Conservation (phyloP, 2,888 invertebrate genomes). For the Chrysolina haemoptera region DNA sequence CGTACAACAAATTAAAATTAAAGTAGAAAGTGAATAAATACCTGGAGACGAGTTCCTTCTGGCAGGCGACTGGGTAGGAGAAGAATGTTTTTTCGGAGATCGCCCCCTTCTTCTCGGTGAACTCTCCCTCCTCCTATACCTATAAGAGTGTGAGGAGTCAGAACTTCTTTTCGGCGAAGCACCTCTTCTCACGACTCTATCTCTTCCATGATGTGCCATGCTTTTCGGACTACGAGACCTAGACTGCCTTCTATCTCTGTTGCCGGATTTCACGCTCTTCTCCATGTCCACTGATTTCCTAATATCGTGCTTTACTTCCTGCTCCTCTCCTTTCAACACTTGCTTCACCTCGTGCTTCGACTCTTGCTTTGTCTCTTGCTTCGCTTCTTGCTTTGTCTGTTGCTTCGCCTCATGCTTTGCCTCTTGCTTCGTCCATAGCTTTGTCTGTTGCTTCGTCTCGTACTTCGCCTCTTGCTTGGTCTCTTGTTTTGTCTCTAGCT, state of each 20-base stretch:
- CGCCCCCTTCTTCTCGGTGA: conserved; percentile 41
- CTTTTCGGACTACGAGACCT: conserved; percentile 30
- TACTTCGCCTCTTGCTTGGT: conserved; percentile 21
- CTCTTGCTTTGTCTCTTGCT: conserved; percentile 3
- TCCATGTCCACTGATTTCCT: conserved; percentile 25
- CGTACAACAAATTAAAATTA: too few relatives aligned
- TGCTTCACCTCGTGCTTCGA: conserved; percentile 10
- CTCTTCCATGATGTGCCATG: background rate
- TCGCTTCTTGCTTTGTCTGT: background rate
- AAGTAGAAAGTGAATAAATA: conserved; percentile 8
- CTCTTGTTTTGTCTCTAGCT: background rate
- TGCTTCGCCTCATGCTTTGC: background rate
- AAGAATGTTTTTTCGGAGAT: conserved; percentile 43
- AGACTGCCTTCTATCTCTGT: conserved; percentile 28
- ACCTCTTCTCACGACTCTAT: conserved; percentile 30
- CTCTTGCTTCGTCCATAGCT: conserved; percentile 3
- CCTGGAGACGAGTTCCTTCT: conserved; percentile 33
- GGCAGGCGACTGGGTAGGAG: conserved; percentile 26
- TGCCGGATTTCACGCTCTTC: background rate
- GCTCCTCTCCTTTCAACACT: background rate
- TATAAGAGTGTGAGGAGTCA: conserved; percentile 29
- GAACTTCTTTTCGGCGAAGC: conserved; percentile 36
- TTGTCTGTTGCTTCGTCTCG: background rate
- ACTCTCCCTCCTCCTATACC: conserved; percentile 36
- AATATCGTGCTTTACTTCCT: conserved; percentile 11